Evolutionary conservation across 1,140 invertebrate species (phyloP), one percentile per base, ranked within the genome.

Genomic region (Proales similis): DNA sequence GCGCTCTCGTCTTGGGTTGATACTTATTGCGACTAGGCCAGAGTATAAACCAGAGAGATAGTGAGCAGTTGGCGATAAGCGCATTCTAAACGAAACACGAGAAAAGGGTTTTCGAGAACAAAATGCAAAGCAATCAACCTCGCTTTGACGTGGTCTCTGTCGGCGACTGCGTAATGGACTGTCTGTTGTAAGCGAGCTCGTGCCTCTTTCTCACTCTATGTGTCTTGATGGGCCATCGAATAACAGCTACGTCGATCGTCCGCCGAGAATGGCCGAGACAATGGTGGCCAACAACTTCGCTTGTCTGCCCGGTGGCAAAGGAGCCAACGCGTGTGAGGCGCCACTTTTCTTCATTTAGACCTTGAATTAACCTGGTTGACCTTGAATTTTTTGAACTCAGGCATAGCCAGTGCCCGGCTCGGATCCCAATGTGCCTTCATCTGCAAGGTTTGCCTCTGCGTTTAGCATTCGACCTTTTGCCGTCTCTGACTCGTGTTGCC

Each of bases 211-310:
- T 14, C 9, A 9, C 14, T 9, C 14, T 36, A 36, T 9, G 14
- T 36, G 14, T 36, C 33, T 36, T 36, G 9, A 9, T 36, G 33
- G 14, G 14, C 9, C 14, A 14, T 53, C 2, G 14, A 7, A 53
- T 36, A 3, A 14, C 32, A 61, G 57, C 20, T 61, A 61, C 38
- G 57, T 61, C 1, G 27, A 61, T 46, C 57, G 57, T 5, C 45
- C 36, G 26, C 57, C 57, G 2, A 61, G 47, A 61, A 61, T 61
- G 39, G 57, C 9, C 42, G 57, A 61, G 26, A 61, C 57, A 9
- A 61, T 61, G 39, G 36, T 30, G 7, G 57, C 39, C 14, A 61
- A 61, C 36, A 29, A 32, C 12, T 61, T 61, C 14, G 57, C 45
- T 14, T 4, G 22, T 12, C 12, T 29, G 7, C 39, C 39, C n/a